These are phyloP conservation scores for Troglohyphantes excavatus DNA, from an alignment of 2,888 invertebrate genomes.

Conservation along the genomic window DNA sequence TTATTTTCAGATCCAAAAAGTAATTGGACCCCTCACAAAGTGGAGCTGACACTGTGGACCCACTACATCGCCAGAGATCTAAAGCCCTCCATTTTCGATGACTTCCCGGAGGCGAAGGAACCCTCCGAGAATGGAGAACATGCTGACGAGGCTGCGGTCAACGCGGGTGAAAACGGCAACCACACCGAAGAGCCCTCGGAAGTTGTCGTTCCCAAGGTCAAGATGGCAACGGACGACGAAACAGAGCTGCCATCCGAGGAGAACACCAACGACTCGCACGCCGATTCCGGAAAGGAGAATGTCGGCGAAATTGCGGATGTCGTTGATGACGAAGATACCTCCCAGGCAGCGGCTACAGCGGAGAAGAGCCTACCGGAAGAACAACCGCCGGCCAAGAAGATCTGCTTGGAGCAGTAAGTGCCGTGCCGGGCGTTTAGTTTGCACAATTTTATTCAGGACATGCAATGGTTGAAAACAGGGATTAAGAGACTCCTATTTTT, in stretches of 20 bases:
- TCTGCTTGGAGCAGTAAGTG: conserved; percentile 76
- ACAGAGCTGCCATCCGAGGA: conserved; percentile 75
- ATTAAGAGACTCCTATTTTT: conserved; percentile 79
- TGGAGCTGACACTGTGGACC: conserved; percentile 96
- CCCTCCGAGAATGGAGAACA: conserved; percentile 68
- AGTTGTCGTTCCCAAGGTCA: conserved; percentile 36
- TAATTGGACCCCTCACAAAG: conserved; percentile 85
- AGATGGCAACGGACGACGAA: conserved; percentile 60
- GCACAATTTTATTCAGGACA: conserved; percentile 78
- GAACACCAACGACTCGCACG: conserved; percentile 75
- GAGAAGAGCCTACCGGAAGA: conserved; percentile 74
- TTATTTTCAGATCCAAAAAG: conserved; percentile 79
- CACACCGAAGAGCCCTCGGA: conserved; percentile 50
- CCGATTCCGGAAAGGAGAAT: conserved; percentile 76
- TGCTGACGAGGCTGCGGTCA: conserved; percentile 13
- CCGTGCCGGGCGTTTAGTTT: conserved; percentile 63
- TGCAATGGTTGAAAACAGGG: conserved; percentile 77
- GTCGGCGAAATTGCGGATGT: conserved; percentile 65
- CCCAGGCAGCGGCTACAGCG: conserved; percentile 16
- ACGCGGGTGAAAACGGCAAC: conserved; percentile 39
- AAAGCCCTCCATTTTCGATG: conserved; percentile 91
- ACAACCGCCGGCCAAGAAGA: conserved; percentile 72
- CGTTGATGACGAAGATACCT: conserved; percentile 48
- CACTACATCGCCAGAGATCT: conserved; percentile 93
- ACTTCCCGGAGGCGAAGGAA: conserved; percentile 85